phyloP scores from a whole-genome alignment of 1,140 invertebrate species.

The Heliconius nattereri region DNA sequence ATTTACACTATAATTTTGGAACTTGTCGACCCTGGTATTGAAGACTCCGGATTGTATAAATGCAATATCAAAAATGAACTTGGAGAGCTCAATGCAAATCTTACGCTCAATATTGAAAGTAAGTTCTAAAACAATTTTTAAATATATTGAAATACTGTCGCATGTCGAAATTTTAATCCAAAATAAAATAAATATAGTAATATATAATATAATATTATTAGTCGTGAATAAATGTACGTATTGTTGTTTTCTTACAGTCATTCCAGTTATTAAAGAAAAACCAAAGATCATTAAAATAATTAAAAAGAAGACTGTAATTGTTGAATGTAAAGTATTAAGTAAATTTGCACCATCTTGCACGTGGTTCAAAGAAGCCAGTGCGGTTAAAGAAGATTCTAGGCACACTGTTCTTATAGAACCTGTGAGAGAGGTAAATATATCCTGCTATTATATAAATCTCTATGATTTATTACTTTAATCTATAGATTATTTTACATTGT shows the following conservation, averaged over 20 bases:
- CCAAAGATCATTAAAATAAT: conserved; percentile 94
- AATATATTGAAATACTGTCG: neutral
- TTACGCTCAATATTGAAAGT: conserved; percentile 99
- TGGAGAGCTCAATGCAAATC: conserved; percentile 97
- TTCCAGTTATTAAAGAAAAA: conserved; percentile 95
- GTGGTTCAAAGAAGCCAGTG: conserved; percentile 93
- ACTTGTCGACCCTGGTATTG: conserved; percentile 94
- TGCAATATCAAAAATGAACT: conserved; percentile 98
- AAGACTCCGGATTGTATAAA: conserved; percentile 98
- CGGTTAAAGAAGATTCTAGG: conserved; percentile 88
- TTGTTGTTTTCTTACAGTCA: conserved; percentile 84
- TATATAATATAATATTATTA: too few relatives aligned
- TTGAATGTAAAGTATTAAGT: conserved; percentile 94
- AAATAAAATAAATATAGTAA: neutral
- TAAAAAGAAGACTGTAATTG: conserved; percentile 93
- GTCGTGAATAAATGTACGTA: neutral
- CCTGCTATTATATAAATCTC: neutral
- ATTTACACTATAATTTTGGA: conserved; percentile 95
- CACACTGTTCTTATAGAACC: conserved; percentile 89
- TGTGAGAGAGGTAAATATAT: conserved; percentile 85
- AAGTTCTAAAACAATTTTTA: conserved; percentile 71
- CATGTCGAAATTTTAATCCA: neutral
- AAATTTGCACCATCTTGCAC: conserved; percentile 93
- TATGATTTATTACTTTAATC: too few relatives aligned
- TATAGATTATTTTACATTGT: neutral